Evolutionary conservation across 1,140 invertebrate species (phyloP).

Genomic region (Homalodisca vitripennis): DNA sequence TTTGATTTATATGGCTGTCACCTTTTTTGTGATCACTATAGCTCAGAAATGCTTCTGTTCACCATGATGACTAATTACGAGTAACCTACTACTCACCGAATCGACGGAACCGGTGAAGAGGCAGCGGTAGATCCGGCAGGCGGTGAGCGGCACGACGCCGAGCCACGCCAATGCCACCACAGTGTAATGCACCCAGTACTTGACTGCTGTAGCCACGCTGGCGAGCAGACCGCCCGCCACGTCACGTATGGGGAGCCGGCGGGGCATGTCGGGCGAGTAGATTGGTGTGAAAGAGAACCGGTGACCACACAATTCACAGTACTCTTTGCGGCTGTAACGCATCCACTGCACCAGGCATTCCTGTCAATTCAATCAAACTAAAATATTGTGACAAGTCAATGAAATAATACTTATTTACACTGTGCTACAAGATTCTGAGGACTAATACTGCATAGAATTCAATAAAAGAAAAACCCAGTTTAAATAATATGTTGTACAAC

Average conservation of each 20-base stretch:
- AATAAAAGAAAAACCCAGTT: no score
- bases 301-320: conserved; percentile 98
- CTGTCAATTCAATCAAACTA: no score
- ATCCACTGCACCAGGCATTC: conserved; percentile 88
- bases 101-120: conserved; percentile 88
- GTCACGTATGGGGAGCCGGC: conserved; percentile 87
- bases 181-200: conserved; percentile 96
- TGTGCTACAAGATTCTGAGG: no score
- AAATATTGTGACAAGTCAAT: no score
- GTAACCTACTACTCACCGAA: conserved; percentile 48
- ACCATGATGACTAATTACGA: not conserved
- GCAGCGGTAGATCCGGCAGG: conserved; percentile 93
- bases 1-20: no score
- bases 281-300: conserved; percentile 98
- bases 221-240: conserved; percentile 85
- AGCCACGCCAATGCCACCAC: conserved; percentile 96
- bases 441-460: no score
- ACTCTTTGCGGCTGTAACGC: conserved; percentile 96
- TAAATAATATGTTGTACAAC: no score
- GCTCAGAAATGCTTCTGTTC: no score
- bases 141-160: conserved; percentile 93
- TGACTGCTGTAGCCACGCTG: conserved; percentile 86
- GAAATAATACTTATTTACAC: no score
- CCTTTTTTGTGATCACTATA: no score
- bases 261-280: conserved; percentile 98